Percentiles rank a stretch among this genome's conserved stretches.
These are phyloP conservation scores for Idris sp. DNA, from an alignment of 1,140 invertebrate genomes.

Conservation along the genomic window DNA sequence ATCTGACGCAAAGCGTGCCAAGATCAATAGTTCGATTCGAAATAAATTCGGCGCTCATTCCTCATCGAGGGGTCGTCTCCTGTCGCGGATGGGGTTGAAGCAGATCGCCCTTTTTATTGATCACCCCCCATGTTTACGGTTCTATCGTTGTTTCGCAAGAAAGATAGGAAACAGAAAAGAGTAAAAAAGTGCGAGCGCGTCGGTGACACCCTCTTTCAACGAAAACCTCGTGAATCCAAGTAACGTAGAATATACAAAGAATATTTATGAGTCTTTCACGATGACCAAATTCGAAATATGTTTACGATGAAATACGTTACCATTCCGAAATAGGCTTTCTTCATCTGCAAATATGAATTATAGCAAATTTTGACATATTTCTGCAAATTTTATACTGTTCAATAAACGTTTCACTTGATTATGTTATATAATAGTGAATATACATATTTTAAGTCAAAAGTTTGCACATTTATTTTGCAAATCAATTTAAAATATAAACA, in stretches of 20 bases:
- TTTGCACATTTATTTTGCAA: no score
- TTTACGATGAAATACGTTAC: slow-evolving; percentile 54
- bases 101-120: slow-evolving; percentile 74
- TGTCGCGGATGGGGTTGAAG: slow-evolving; percentile 72
- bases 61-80: slow-evolving; percentile 67
- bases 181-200: slow-evolving; percentile 43
- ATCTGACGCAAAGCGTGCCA: slow-evolving; percentile 54
- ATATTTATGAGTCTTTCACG: slow-evolving; percentile 64
- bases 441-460: no score
- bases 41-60: slow-evolving; percentile 75
- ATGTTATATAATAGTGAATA: no score
- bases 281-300: slow-evolving; percentile 67
- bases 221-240: slow-evolving; percentile 57
- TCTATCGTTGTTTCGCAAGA: slow-evolving; percentile 62
- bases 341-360: slow-evolving; percentile 61
- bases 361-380: no score
- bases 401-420: no score
- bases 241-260: slow-evolving; percentile 54
- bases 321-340: slow-evolving; percentile 40
- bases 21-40: slow-evolving; percentile 72
- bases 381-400: no score
- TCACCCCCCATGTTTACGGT: slow-evolving; percentile 67
- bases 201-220: slow-evolving; percentile 56
- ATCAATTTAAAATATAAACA: no score
- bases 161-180: slow-evolving; percentile 54